A percentile compares a stretch with the other conserved stretches of the same genome.
Evolutionary conservation across 2,113 vertebrate genomes (phyloP).

Genomic region (Paedocypris sp.): DNA sequence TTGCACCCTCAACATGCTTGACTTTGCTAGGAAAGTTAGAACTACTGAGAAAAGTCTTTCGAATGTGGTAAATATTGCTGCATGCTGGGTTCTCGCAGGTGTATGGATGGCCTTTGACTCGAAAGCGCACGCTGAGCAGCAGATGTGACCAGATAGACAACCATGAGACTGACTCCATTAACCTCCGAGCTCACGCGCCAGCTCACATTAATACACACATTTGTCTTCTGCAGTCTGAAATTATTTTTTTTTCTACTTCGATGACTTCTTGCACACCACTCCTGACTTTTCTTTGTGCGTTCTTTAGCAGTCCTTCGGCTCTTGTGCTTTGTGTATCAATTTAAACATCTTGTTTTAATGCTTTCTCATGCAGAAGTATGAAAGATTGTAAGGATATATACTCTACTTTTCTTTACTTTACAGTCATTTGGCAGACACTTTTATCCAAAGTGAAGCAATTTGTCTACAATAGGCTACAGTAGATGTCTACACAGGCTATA

Average conservation of each 20-base stretch:
- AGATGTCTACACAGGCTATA: too few relatives aligned
- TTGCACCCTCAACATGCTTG: too few relatives aligned
- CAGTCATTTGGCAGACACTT: too few relatives aligned
- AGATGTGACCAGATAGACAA: slow-evolving; percentile 18
- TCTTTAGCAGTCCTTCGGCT: too few relatives aligned
- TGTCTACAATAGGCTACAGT: too few relatives aligned
- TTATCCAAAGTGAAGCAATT: too few relatives aligned
- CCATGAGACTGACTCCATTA: slow-evolving; percentile 8
- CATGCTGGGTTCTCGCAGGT: slow-evolving; percentile 20
- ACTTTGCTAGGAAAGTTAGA: slow-evolving; percentile 17
- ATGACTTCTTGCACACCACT: background rate
- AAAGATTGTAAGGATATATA: too few relatives aligned
- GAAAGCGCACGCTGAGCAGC: slow-evolving; percentile 3
- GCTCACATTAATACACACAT: background rate
- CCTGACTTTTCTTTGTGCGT: background rate
- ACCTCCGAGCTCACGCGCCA: slow-evolving; percentile 5
- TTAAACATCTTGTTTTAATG: too few relatives aligned
- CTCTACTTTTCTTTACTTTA: too few relatives aligned
- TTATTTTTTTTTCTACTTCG: too few relatives aligned
- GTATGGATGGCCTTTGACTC: slow-evolving; percentile 14
- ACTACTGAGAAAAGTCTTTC: background rate
- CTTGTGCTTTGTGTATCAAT: too few relatives aligned
- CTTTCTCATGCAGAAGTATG: too few relatives aligned
- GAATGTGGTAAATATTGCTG: slow-evolving; percentile 19
- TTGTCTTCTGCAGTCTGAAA: slow-evolving; percentile 11